These are phyloP conservation scores for Polydrusus pterygomalis DNA, from an alignment of 2,888 invertebrate genomes.

Conservation along the genomic window DNA sequence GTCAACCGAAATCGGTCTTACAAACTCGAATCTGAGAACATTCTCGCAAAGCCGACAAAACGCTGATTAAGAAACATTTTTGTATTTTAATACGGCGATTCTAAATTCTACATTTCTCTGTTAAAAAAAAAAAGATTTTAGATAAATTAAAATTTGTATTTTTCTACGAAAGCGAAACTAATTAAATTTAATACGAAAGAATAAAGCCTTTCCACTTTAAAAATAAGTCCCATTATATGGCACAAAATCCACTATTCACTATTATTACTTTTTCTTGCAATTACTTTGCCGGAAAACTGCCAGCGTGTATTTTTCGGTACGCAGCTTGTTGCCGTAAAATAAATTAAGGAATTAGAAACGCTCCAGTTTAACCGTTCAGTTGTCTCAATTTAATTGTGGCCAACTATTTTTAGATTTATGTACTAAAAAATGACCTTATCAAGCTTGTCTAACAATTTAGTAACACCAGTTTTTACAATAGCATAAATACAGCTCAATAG, in stretches of 20 bases:
- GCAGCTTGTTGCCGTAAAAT: conserved; percentile 60
- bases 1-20: too few relatives aligned
- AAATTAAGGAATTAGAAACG: conserved; percentile 62
- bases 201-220: conserved; percentile 23
- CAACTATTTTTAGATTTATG: conserved; percentile 34
- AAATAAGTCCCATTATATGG: conserved; percentile 41
- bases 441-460: too few relatives aligned
- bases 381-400: conserved; percentile 33
- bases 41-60: too few relatives aligned
- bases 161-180: conserved; percentile 30
- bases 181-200: conserved; percentile 39
- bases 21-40: too few relatives aligned
- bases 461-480: too few relatives aligned
- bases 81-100: too few relatives aligned
- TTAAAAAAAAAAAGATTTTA: too few relatives aligned
- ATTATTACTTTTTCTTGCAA: conserved; percentile 53
- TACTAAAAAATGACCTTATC: too few relatives aligned
- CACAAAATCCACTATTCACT: conserved; percentile 51
- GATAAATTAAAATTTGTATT: too few relatives aligned
- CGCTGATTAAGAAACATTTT: too few relatives aligned
- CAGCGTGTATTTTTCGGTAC: conserved; percentile 51
- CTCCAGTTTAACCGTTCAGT: conserved; percentile 48
- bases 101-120: too few relatives aligned
- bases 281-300: conserved; percentile 47
- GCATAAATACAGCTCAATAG: too few relatives aligned